Evolutionary conservation across 2,797 vertebrate genomes (phyloP).

Genomic region (Lutjanus argentimaculatus): DNA sequence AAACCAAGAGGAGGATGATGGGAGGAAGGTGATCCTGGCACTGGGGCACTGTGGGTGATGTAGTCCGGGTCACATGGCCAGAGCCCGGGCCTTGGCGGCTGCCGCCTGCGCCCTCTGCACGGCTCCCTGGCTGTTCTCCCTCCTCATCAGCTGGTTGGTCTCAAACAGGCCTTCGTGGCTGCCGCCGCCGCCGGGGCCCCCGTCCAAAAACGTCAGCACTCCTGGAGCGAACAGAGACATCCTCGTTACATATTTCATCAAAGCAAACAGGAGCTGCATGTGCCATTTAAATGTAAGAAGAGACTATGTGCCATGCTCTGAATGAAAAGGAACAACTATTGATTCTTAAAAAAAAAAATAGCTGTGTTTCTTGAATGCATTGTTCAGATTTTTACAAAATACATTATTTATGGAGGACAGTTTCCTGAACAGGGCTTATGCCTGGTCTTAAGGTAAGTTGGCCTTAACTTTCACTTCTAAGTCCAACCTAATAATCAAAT

Average conservation of each 20-base stretch:
- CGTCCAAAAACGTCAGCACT: slow-evolving; percentile 88
- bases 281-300: not conserved
- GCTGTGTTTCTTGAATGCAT: no score
- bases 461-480: no score
- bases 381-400: no score
- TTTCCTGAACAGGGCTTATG: no score
- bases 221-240: slow-evolving; percentile 80
- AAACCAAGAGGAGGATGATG: slow-evolving; percentile 7
- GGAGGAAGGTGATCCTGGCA: slow-evolving; percentile 9
- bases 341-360: no score
- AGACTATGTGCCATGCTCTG: no score
- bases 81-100: slow-evolving; percentile 89
- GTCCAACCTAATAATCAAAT: no score
- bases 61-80: slow-evolving; percentile 84
- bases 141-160: slow-evolving; percentile 89
- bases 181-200: slow-evolving; percentile 84
- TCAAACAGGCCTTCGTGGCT: slow-evolving; percentile 92
- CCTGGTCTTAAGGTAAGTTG: no score
- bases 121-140: slow-evolving; percentile 86
- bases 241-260: not conserved
- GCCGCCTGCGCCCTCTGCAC: slow-evolving; percentile 90
- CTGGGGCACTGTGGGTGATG: slow-evolving; percentile 46
- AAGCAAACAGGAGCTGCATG: not conserved
- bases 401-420: no score
- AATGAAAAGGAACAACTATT: no score